These are phyloP conservation scores for Benthosema pterotum DNA, from an alignment of 2,797 vertebrate genomes.

Conservation along the genomic window DNA sequence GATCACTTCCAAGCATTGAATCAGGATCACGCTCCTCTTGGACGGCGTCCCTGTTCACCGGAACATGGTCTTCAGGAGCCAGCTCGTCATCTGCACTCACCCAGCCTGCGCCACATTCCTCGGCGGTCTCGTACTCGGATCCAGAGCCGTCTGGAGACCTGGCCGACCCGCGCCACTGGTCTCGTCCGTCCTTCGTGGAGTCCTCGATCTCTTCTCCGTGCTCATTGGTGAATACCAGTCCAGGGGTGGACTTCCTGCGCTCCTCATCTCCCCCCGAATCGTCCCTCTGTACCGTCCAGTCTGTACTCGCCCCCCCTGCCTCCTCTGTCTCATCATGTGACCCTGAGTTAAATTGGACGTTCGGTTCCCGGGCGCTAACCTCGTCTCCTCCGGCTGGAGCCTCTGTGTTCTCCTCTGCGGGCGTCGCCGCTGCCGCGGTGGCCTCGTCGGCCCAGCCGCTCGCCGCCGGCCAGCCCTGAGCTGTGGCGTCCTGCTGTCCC, in stretches of 20 bases:
- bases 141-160: conserved; percentile 71
- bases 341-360: conserved; percentile 55
- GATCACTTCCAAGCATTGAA: conserved; percentile 14
- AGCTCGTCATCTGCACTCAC: conserved; percentile 67
- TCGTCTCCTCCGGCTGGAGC: conserved; percentile 60
- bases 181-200: conserved; percentile 38
- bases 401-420: conserved; percentile 62
- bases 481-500: conserved; percentile 48
- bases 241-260: conserved; percentile 72
- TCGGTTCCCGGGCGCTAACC: conserved; percentile 76
- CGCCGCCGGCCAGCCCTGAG: conserved; percentile 66
- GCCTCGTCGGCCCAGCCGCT: conserved; percentile 50
- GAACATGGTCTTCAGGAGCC: conserved; percentile 20
- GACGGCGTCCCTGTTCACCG: conserved; percentile 9
- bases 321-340: conserved; percentile 31
- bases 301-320: conserved; percentile 20
- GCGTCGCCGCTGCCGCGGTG: conserved; percentile 57
- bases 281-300: conserved; percentile 24
- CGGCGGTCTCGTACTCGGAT: conserved; percentile 76
- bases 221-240: conserved; percentile 77
- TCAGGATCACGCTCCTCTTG: conserved; percentile 15
- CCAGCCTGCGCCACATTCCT: conserved; percentile 77
- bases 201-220: conserved; percentile 71
- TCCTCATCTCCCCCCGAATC: conserved; percentile 27
- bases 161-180: conserved; percentile 31